Evolutionary conservation across 2,113 vertebrate species (phyloP).

Genomic region (Gasterosteus aculeatus): DNA sequence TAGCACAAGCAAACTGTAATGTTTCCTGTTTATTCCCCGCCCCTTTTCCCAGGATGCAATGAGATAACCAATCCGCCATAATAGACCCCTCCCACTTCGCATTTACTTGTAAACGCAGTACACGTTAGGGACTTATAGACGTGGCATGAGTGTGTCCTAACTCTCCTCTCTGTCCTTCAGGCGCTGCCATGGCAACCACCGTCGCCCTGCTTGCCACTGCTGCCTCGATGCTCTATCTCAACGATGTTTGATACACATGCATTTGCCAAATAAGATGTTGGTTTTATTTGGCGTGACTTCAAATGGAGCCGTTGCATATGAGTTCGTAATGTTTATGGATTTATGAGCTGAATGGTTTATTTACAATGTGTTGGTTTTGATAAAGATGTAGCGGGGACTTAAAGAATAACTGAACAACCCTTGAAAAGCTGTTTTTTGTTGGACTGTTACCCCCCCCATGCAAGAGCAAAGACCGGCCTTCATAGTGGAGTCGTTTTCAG

Average conservation of each 20-base stretch:
- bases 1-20: not conserved
- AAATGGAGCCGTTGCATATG: not conserved
- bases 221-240: slow-evolving; percentile 77
- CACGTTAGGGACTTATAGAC: not conserved
- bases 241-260: slow-evolving; percentile 48
- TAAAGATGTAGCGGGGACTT: too few relatives aligned
- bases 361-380: not conserved
- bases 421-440: too few relatives aligned
- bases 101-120: not conserved
- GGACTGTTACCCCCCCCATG: not conserved
- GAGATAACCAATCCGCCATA: not conserved
- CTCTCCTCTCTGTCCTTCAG: slow-evolving; percentile 56
- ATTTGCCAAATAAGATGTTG: slow-evolving; percentile 31
- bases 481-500: not conserved
- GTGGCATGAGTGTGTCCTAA: not conserved
- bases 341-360: not conserved
- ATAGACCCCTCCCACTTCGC: not conserved
- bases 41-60: slow-evolving; percentile 2
- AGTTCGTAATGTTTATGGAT: not conserved
- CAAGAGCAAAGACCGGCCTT: not conserved
- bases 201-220: slow-evolving; percentile 75
- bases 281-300: not conserved
- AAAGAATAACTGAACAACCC: too few relatives aligned
- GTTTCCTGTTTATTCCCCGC: not conserved
- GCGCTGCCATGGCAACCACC: slow-evolving; percentile 71